A percentile compares a stretch with the other conserved stretches of the same genome.
Conservation (phyloP, 2,888 invertebrate species). For the Rugalucina vietnamica region DNA sequence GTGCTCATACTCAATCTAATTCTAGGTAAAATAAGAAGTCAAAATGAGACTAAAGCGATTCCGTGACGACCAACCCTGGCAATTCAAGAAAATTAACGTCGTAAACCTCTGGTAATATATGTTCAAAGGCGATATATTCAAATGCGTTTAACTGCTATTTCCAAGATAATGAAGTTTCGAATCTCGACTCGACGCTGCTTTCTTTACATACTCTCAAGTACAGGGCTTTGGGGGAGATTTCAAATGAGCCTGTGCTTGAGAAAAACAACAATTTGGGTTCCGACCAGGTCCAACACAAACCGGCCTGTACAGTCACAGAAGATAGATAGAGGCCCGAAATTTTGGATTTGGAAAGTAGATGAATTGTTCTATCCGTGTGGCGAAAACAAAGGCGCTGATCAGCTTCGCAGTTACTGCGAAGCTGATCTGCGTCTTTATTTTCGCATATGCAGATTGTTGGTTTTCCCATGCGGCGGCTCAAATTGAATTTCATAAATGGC, state of each 20-base stretch:
- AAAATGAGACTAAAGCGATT: constrained; percentile 79
- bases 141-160: constrained; percentile 76
- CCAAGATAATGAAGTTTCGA: constrained; percentile 71
- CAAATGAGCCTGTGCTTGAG: too few relatives aligned
- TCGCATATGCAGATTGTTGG: too few relatives aligned
- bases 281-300: too few relatives aligned
- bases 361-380: too few relatives aligned
- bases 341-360: too few relatives aligned
- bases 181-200: constrained; percentile 56
- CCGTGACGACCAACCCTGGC: constrained; percentile 70
- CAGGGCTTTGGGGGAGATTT: constrained; percentile 66
- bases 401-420: too few relatives aligned
- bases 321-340: too few relatives aligned
- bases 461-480: too few relatives aligned
- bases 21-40: constrained; percentile 58
- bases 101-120: constrained; percentile 72
- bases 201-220: constrained; percentile 51
- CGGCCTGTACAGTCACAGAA: too few relatives aligned
- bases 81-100: constrained; percentile 77
- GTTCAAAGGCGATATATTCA: constrained; percentile 76
- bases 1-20: constrained; percentile 62
- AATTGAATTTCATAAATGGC: constrained; percentile 79
- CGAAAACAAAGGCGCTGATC: too few relatives aligned
- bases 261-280: too few relatives aligned
- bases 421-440: too few relatives aligned